phyloP scores from a whole-genome alignment of 2,888 invertebrate species.

The Nomada fabriciana region DNA sequence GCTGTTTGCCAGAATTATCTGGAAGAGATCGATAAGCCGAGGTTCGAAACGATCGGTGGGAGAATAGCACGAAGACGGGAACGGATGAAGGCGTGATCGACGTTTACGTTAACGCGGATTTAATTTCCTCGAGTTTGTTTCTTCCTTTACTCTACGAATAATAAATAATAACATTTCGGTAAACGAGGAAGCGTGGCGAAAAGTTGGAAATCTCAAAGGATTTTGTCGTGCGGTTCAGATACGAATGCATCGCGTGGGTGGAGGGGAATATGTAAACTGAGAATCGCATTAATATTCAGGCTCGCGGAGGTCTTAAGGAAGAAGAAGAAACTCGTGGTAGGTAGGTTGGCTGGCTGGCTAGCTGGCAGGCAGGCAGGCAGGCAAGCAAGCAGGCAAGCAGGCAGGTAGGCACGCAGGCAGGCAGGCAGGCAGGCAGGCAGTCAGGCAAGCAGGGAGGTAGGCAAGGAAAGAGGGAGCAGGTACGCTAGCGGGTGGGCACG shows the following conservation, averaged over 20 bases:
- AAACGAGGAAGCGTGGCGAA: conserved; percentile 17
- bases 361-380: conserved; percentile 20
- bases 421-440: conserved; percentile 7
- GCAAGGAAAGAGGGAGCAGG: conserved; percentile 24
- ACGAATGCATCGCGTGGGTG: conserved; percentile 51
- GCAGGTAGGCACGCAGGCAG: conserved; percentile 8
- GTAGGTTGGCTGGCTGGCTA: conserved; percentile 17
- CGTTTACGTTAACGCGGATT: conserved; percentile 2
- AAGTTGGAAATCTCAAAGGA: conserved; percentile 61
- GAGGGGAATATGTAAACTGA: conserved; percentile 67
- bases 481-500: conserved; percentile 59
- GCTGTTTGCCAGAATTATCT: too few relatives aligned
- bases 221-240: conserved; percentile 60
- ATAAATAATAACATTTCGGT: conserved; percentile 42
- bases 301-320: conserved; percentile 68
- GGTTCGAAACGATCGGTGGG: neutral
- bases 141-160: conserved; percentile 37
- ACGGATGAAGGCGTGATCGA: neutral
- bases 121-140: conserved; percentile 19
- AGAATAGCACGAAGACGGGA: neutral
- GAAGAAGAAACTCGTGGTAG: conserved; percentile 57
- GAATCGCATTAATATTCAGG: conserved; percentile 72
- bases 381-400: neutral
- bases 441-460: neutral
- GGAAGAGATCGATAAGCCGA: neutral